Evolutionary conservation across 1,140 invertebrate species (phyloP).

Genomic region (Diploscapter pachys): DNA sequence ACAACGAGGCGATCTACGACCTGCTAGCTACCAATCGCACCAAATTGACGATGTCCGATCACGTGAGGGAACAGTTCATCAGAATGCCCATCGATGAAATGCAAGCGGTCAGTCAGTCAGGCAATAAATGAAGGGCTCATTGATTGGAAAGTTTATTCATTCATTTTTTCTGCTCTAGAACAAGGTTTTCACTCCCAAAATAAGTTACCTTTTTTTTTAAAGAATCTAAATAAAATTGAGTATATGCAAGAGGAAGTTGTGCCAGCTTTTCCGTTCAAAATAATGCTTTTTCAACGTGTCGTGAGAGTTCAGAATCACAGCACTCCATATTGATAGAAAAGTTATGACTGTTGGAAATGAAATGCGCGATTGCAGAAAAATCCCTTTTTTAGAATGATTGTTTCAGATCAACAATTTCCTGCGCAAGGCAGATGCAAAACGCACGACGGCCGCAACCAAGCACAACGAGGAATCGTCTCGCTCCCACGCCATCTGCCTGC

Average conservation of each 20-base stretch:
- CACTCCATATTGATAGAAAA: no score
- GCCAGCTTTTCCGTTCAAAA: no score
- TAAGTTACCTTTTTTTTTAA: neutral
- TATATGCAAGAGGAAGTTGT: no score
- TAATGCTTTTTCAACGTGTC: no score
- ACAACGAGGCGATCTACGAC: conserved; percentile 40
- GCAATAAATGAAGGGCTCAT: neutral
- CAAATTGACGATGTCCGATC: conserved; percentile 3
- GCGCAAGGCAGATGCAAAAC: conserved; percentile 71
- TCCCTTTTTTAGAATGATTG: neutral
- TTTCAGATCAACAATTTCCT: conserved; percentile 73
- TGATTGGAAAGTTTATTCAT: neutral
- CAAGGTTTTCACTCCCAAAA: neutral
- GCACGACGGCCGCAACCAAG: conserved; percentile 83
- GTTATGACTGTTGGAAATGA: neutral
- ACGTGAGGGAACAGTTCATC: neutral
- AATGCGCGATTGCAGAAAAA: neutral
- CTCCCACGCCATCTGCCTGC: conserved; percentile 85
- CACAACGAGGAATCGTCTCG: conserved; percentile 86
- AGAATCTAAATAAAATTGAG: neutral
- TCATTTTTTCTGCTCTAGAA: neutral
- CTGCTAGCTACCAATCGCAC: conserved; percentile 22
- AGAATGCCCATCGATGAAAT: neutral
- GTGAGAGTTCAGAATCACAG: no score
- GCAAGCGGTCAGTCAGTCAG: neutral